Evolutionary conservation across 2,888 invertebrate species (phyloP), one percentile per base, ranked within the genome.

Genomic region (Scaptomyza tumidula): DNA sequence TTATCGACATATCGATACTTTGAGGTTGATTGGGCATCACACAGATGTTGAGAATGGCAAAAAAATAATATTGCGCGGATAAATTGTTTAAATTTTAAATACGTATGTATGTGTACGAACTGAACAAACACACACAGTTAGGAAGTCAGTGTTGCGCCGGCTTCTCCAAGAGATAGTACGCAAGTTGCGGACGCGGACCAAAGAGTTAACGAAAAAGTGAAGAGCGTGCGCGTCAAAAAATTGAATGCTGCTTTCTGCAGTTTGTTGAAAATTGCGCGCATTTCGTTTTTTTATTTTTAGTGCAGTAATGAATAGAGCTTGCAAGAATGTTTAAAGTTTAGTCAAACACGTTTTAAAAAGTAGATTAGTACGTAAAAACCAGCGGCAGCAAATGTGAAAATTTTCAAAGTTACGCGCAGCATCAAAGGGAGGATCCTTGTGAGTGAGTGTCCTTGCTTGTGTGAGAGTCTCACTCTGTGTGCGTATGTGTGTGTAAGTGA

Each of bases 341-440:
- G 10, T 29, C 3, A 24, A 52, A 52, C n/a, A 53, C 35, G 19
- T 3, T 13, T 16, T 7, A 5, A 10, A 13, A 14, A n/a, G 31
- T 53, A 37, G 31, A 44, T 53, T 39, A 52, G 53, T 29, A 14
- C 29, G 43, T 65, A 6, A 48, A 49, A 39, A 24, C 41, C 31
- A n/a, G 14, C 10, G 33, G 24, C 43, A 54, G 45, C 24, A 50
- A 55, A 65, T 63, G 71, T 65, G 56, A 69, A 67, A 71, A 63
- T 64, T 50, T 52, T 24, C 46, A 48, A 55, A 60, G 68, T 31
- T 19, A 58, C 75, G 78, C 78, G 69, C 78, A 78, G 78, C 72
- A 58, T 53, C 60, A 49, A 56, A 45, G 57, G 52, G 56, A 83
- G 83, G 88, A 83, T 83, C 83, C 88, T 86, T 80, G 58, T 52